These are phyloP conservation scores for Archilochus colubris DNA, from an alignment of 2,113 vertebrate species.

Conservation along the genomic window DNA sequence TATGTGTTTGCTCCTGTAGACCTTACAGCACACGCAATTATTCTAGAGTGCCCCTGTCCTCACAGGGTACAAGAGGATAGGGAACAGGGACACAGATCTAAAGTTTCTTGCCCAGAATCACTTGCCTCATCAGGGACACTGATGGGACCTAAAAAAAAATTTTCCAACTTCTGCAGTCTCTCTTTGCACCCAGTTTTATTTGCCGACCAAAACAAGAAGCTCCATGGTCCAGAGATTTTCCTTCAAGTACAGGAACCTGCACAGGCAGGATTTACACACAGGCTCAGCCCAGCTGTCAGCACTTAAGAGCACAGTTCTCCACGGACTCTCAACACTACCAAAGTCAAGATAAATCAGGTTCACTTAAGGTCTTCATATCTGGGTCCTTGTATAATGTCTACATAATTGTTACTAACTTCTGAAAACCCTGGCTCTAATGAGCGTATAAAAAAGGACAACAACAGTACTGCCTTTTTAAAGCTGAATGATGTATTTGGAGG, in stretches of 20 bases:
- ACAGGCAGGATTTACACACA: neutral
- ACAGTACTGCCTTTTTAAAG: neutral
- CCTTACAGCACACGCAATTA: neutral
- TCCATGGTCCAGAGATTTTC: neutral
- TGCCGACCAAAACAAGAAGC: neutral
- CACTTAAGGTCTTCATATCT: neutral
- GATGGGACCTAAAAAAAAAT: neutral
- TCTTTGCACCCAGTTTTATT: neutral
- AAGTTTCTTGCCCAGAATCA: neutral
- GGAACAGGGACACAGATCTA: neutral
- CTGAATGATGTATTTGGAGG: neutral
- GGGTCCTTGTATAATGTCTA: neutral
- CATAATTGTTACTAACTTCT: neutral
- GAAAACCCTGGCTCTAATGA: neutral
- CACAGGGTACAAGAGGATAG: neutral
- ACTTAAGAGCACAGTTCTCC: neutral
- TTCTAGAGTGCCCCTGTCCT: neutral
- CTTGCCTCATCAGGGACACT: neutral
- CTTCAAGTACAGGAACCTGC: accelerated
- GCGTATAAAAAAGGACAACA: neutral
- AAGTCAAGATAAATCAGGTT: neutral
- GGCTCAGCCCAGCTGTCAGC: neutral
- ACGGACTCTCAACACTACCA: neutral
- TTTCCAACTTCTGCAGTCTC: neutral
- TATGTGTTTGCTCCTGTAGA: neutral